Conservation (phyloP, 2,797 vertebrate species). For the Streptopelia turtur region DNA sequence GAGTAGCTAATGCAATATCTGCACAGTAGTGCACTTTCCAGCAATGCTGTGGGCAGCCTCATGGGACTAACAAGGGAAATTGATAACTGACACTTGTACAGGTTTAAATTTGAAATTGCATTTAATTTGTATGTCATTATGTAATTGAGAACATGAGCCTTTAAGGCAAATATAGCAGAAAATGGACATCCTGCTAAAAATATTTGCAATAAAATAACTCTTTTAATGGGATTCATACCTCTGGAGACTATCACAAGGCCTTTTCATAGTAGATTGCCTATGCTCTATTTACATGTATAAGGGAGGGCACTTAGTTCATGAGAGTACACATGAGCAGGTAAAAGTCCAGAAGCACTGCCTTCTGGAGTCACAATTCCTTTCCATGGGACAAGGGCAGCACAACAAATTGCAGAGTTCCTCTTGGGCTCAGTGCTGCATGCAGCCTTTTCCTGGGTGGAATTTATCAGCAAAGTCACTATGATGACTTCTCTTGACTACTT, state of each 20-base stretch:
- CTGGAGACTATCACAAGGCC: constrained; percentile 52
- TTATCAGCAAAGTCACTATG: neutral
- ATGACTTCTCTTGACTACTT: neutral
- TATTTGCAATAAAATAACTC: constrained; percentile 74
- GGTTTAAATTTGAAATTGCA: constrained; percentile 79
- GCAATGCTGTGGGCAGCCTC: constrained; percentile 75
- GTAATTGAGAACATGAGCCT: constrained; percentile 77
- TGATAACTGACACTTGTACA: constrained; percentile 74
- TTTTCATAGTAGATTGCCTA: constrained; percentile 44
- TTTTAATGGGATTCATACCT: constrained; percentile 68
- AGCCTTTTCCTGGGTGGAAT: neutral
- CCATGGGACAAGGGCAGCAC: neutral
- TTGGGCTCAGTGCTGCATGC: neutral
- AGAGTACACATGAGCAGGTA: neutral
- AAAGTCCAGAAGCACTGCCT: neutral
- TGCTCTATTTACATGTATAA: neutral
- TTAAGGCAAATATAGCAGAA: constrained; percentile 74
- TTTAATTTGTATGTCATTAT: constrained; percentile 82
- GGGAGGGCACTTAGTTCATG: neutral
- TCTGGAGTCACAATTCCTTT: neutral
- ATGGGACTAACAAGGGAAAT: constrained; percentile 62
- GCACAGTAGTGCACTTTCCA: constrained; percentile 50
- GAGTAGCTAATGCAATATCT: constrained; percentile 65
- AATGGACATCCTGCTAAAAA: constrained; percentile 76
- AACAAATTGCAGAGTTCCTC: neutral